Percentiles rank a stretch among this genome's conserved stretches.
phyloP scores from a whole-genome alignment of 2,113 vertebrate species.

The Gallinago jamesoni region DNA sequence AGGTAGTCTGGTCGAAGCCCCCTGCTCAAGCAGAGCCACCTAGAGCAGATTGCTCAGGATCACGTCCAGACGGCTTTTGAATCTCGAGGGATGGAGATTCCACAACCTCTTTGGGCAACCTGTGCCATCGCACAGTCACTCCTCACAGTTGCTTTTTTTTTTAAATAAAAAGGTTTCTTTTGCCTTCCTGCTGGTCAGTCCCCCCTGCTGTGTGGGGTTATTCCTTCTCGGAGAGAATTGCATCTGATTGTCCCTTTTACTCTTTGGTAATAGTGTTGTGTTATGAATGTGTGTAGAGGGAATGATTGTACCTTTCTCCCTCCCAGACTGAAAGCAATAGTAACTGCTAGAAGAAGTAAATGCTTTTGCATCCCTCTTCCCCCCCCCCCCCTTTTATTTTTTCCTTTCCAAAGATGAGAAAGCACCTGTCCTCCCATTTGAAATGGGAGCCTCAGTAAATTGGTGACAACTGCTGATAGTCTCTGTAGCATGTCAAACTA shows the following conservation, averaged over 20 bases:
- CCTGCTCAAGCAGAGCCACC: background rate
- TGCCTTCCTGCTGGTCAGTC: background rate
- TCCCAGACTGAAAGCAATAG: background rate
- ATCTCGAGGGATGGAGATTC: background rate
- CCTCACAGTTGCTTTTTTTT: background rate
- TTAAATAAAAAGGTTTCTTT: background rate
- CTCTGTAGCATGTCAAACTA: constrained; percentile 14
- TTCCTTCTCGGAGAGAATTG: background rate
- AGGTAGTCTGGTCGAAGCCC: background rate
- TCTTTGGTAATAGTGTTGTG: background rate
- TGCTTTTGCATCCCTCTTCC: background rate
- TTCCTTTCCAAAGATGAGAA: background rate
- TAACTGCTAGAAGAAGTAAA: background rate
- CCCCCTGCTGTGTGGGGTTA: background rate
- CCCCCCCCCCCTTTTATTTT: background rate
- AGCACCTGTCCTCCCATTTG: constrained; percentile 9
- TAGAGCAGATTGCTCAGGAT: background rate
- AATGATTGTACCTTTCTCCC: background rate
- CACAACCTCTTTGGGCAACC: background rate
- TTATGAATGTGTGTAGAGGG: background rate
- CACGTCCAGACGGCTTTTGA: background rate
- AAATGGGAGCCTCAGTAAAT: constrained; percentile 22
- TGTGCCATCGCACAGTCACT: background rate
- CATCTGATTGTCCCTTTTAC: background rate
- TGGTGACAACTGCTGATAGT: constrained; percentile 33